These are phyloP conservation scores for Chaetogeoica ovagalla DNA, from an alignment of 2,888 invertebrate genomes.

Conservation along the genomic window DNA sequence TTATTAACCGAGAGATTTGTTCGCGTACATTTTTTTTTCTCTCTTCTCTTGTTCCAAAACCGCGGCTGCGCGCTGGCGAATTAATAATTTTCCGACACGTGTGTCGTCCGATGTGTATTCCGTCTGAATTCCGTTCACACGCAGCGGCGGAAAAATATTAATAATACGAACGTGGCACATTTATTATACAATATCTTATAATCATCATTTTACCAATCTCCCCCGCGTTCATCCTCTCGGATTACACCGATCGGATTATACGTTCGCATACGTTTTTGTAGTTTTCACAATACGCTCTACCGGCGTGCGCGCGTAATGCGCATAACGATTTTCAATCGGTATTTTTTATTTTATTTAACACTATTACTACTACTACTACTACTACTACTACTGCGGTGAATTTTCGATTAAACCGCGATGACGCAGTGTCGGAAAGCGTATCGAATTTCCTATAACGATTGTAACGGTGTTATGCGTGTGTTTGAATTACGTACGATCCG, in stretches of 20 bases:
- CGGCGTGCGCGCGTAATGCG: no score
- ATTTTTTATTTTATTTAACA: neutral
- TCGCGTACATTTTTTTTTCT: neutral
- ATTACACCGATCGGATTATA: neutral
- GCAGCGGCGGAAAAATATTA: neutral
- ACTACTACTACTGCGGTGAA: no score
- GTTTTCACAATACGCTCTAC: neutral
- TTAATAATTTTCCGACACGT: conserved; percentile 22
- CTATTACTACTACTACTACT: no score
- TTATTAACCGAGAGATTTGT: conserved; percentile 37
- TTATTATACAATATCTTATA: conserved; percentile 27
- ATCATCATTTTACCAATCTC: conserved; percentile 12
- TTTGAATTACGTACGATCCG: neutral
- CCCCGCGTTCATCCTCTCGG: neutral
- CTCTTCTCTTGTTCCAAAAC: no score
- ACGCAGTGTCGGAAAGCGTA: neutral
- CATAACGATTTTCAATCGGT: neutral
- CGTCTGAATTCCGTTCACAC: neutral
- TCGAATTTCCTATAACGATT: conserved; percentile 9
- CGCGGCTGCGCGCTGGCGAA: no score
- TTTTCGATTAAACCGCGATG: neutral
- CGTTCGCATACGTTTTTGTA: no score
- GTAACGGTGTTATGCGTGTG: neutral
- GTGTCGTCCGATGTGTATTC: neutral
- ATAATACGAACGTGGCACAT: conserved; percentile 8